A percentile compares a stretch with the other conserved stretches of the same genome.
These are phyloP conservation scores for Heliconius hortense DNA, from an alignment of 2,888 invertebrate genomes.

Conservation along the genomic window DNA sequence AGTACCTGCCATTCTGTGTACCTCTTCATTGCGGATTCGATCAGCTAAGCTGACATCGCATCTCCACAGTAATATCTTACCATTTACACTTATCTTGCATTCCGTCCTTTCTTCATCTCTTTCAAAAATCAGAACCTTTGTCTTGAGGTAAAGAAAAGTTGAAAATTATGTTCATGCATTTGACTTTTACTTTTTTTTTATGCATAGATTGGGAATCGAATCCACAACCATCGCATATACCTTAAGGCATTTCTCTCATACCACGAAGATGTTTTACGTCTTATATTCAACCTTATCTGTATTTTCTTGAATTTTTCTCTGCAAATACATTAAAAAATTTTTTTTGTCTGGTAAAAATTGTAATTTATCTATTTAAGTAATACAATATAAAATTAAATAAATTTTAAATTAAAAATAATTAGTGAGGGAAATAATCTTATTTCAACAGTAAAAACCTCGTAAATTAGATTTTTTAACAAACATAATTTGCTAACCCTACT, in stretches of 20 bases:
- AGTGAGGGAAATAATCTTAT: neutral
- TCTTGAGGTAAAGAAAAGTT: neutral
- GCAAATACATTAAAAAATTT: neutral
- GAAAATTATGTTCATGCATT: neutral
- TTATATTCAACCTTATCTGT: neutral
- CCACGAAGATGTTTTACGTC: neutral
- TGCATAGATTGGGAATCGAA: neutral
- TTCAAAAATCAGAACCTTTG: too few relatives aligned
- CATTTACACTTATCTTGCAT: too few relatives aligned
- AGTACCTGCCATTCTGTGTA: too few relatives aligned
- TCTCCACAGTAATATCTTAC: too few relatives aligned
- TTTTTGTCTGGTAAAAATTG: too few relatives aligned
- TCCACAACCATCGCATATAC: neutral
- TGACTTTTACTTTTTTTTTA: neutral
- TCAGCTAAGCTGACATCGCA: too few relatives aligned
- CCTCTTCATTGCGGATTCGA: too few relatives aligned
- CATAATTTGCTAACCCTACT: slow-evolving; percentile 4
- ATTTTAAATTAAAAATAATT: neutral
- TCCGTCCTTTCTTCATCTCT: too few relatives aligned
- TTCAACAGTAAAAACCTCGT: neutral
- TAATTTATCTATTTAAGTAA: neutral
- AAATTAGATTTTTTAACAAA: neutral
- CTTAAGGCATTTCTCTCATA: neutral
- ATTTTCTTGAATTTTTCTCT: neutral
- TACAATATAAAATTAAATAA: neutral